phyloP scores from a whole-genome alignment of 2,888 invertebrate species.

The Sylvicola fuscatus region DNA sequence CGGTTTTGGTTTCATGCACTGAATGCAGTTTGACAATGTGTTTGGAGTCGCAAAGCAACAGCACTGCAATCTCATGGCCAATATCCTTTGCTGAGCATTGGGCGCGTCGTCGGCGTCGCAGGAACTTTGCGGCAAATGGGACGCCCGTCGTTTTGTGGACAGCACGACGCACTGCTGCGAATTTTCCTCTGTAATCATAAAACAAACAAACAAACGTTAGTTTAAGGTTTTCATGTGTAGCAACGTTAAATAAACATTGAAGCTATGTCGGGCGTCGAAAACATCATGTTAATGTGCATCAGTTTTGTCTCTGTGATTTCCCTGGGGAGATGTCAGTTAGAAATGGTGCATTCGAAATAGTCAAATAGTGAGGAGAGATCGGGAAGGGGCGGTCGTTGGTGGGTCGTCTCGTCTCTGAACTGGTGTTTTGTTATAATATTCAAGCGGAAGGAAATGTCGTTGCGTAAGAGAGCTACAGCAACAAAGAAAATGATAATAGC shows the following conservation, averaged over 20 bases:
- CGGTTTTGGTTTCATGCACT: slow-evolving; percentile 55
- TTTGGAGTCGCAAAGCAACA: slow-evolving; percentile 66
- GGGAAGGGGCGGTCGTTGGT: too few relatives aligned
- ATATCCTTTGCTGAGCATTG: slow-evolving; percentile 73
- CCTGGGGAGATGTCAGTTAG: too few relatives aligned
- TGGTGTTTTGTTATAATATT: too few relatives aligned
- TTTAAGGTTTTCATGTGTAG: slow-evolving; percentile 1
- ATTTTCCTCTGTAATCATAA: slow-evolving; percentile 73
- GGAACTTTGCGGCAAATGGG: slow-evolving; percentile 92
- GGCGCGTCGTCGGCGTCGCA: slow-evolving; percentile 74
- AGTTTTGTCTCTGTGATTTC: too few relatives aligned
- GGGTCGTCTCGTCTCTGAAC: too few relatives aligned
- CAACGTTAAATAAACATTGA: neutral
- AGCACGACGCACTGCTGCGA: slow-evolving; percentile 84
- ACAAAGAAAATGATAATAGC: too few relatives aligned
- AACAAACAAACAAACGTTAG: slow-evolving; percentile 6
- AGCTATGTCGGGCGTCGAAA: too few relatives aligned
- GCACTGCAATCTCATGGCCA: slow-evolving; percentile 82
- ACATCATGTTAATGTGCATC: too few relatives aligned
- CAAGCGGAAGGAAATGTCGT: too few relatives aligned
- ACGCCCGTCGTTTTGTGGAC: slow-evolving; percentile 67
- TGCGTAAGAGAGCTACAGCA: too few relatives aligned
- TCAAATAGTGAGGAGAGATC: too few relatives aligned
- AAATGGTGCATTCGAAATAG: too few relatives aligned
- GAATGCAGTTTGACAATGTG: slow-evolving; percentile 82